Base-by-base conservation (phyloP, 92 coral and sea anemone genomes). In the Pocillopora grandis region DNA sequence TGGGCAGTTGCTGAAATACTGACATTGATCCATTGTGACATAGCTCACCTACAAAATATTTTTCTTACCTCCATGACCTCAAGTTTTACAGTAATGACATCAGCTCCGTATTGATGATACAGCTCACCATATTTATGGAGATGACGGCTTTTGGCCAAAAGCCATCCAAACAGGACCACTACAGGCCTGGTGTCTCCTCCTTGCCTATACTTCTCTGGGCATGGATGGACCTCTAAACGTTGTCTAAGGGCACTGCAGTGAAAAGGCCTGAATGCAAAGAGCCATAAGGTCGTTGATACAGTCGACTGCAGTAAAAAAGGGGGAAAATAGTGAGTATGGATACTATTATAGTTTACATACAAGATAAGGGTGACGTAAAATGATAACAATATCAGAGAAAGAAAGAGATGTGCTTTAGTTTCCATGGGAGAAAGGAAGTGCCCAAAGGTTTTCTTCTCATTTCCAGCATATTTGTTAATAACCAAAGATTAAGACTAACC, bases 91-190 rank as follows among this genome's bases (percentile, higher is more conserved):
- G 98, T 91, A 78, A 96, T 60, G 49, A 96, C 95, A 70, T 96
- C 98, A 11, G 96, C 95, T n/a, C 98, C 98, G 73, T 92, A 82
- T 3, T 92, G 87, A 71, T 94, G 97, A 66, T 96, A 96, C 80
- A 96, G 79, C 56, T 87, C 88, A 27, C 94, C 98, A 77, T 94
- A 96, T 37, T 94, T 96, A 76, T 96, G 95, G n/a, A 96, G 81
- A 77, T 96, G 98, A 21, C 91, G 92, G 72, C 98, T 92, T 89
- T 96, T 96, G 14, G 98, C 98, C 56, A 94, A 57, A 63, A 96
- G 88, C 98, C 98, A 96, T 13, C 98, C 96, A 83, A 94, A 96
- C 66, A 96, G 79, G 65, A 96, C 96, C 17, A 91, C 98, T 64
- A 96, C 83, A 36, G 98, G 95, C 49, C 90, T 87, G 42, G 63